Percentiles rank a stretch among this genome's conserved stretches.
Conservation (phyloP, 2,888 invertebrate genomes). For the Gerris lacustris region DNA sequence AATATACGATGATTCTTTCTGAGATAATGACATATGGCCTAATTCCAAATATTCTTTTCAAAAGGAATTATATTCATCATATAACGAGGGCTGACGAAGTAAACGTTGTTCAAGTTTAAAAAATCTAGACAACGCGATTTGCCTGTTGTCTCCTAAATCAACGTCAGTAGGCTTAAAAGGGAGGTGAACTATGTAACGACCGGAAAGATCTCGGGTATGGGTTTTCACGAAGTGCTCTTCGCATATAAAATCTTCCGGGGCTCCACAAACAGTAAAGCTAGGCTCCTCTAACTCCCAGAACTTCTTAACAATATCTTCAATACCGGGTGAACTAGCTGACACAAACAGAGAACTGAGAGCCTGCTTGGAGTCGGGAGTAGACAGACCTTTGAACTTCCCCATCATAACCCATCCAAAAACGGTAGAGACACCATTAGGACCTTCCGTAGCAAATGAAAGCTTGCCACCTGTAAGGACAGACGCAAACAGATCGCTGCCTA, state of each 20-base stretch:
- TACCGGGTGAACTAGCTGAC: conserved; percentile 5
- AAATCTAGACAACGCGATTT: conserved; percentile 10
- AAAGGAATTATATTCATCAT: conserved; percentile 23
- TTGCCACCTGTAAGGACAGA: conserved; percentile 14
- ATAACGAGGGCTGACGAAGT: not conserved
- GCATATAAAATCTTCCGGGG: not conserved
- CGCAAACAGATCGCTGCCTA: conserved; percentile 19
- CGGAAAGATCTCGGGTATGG: conserved; percentile 1
- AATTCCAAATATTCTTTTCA: conserved; percentile 27
- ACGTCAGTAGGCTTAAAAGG: conserved; percentile 2
- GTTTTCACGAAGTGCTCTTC: conserved; percentile 14
- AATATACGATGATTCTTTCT: not conserved
- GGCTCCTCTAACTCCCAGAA: conserved; percentile 17
- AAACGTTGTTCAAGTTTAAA: conserved; percentile 17
- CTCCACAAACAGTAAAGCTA: not conserved
- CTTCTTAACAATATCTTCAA: not conserved
- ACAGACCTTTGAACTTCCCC: not conserved
- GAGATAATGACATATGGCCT: conserved; percentile 25
- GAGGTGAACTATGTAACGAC: conserved; percentile 9
- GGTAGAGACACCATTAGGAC: conserved; percentile 14
- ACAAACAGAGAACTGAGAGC: not conserved
- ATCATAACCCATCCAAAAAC: conserved; percentile 15
- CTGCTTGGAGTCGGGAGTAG: not conserved
- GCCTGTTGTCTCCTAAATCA: conserved; percentile 13
- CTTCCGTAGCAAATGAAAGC: not conserved